Percentiles rank a stretch among this genome's conserved stretches.
Conservation (phyloP, 2,797 vertebrate genomes). For the Myoxocephalus aenaeus region DNA sequence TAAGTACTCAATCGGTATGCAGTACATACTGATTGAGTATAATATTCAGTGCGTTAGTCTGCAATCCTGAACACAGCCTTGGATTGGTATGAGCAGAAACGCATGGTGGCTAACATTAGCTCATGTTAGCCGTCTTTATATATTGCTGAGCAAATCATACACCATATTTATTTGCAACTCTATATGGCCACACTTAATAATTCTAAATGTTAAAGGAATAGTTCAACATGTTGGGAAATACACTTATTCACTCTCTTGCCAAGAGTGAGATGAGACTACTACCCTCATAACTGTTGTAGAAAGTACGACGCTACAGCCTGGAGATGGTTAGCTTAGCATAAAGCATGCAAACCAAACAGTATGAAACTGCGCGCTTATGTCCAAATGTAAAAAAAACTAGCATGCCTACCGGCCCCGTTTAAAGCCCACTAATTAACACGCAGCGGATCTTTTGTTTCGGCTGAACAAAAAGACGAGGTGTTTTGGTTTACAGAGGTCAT, state of each 20-base stretch:
- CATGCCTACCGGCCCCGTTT: background rate
- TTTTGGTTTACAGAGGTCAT: background rate
- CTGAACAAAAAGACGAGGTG: background rate
- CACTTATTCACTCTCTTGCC: background rate
- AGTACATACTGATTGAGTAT: background rate
- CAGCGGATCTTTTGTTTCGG: background rate
- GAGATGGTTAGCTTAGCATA: background rate
- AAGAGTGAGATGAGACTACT: background rate
- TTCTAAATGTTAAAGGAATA: background rate
- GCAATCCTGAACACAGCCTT: background rate
- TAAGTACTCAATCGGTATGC: background rate
- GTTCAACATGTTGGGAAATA: background rate
- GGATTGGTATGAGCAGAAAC: background rate
- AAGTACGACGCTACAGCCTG: background rate
- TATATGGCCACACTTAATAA: background rate
- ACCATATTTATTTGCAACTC: background rate
- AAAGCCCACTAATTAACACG: constrained; percentile 4
- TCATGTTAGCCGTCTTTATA: background rate
- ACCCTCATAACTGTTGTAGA: background rate
- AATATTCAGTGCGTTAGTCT: background rate
- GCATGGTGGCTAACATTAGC: too few species aligned
- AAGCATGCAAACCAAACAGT: background rate
- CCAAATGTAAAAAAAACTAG: background rate
- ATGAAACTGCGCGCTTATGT: background rate
- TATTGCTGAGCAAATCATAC: background rate